Evolutionary conservation across 2,113 vertebrate species (phyloP).

Genomic region (Larimichthys polyactis): DNA sequence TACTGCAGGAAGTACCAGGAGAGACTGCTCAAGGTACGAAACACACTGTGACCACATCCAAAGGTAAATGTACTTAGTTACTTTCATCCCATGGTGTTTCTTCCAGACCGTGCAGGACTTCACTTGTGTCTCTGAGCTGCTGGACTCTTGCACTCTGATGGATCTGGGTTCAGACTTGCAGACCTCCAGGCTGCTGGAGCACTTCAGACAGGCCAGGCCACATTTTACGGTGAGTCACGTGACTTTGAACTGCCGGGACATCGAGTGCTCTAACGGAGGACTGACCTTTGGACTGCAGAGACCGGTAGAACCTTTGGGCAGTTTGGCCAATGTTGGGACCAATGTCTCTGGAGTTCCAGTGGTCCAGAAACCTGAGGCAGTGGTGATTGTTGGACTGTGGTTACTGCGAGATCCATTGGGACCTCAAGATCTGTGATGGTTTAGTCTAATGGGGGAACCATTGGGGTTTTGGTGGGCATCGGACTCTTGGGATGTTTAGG

Average conservation of each 20-base stretch:
- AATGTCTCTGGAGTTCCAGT: too few species aligned
- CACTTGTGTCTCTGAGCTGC: conserved; percentile 52
- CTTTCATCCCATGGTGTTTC: not conserved
- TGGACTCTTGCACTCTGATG: conserved; percentile 62
- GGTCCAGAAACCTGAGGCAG: not conserved
- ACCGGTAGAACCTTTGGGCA: not conserved
- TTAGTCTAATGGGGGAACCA: too few species aligned
- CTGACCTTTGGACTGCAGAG: not conserved
- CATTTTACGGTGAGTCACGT: conserved; percentile 85
- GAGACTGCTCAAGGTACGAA: conserved; percentile 53
- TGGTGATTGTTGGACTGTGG: not conserved
- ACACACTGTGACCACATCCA: not conserved
- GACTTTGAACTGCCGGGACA: not conserved
- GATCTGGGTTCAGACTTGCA: conserved; percentile 68
- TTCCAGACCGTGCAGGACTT: conserved; percentile 61
- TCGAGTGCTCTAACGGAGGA: too few species aligned
- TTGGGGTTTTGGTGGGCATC: too few species aligned
- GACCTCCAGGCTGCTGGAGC: conserved; percentile 82
- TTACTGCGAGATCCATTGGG: not conserved
- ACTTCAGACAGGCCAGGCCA: conserved; percentile 86
- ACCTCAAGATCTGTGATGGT: too few species aligned
- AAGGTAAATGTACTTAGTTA: not conserved
- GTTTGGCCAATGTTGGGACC: too few species aligned
- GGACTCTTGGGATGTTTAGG: too few species aligned
- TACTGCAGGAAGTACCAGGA: conserved; percentile 35